Evolutionary conservation across 2,797 vertebrate genomes (phyloP), one percentile per base, ranked within the genome.

Genomic region (Glossophaga mutica): DNA sequence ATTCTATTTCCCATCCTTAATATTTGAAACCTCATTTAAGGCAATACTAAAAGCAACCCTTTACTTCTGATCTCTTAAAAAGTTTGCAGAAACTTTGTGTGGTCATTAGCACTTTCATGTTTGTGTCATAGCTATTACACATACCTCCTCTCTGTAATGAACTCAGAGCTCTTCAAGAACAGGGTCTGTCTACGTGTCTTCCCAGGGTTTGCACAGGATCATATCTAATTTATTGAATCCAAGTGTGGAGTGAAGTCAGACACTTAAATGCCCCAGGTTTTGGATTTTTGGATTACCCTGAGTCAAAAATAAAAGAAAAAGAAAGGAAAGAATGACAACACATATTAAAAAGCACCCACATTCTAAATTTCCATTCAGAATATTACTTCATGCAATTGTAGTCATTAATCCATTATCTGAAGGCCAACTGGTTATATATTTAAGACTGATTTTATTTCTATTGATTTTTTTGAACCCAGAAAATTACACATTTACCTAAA

Each of bases 401-500:
- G 37, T n/a, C 44, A 39, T 77, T 76, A 93, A 71, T 79, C 12
- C 4, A 70, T 74, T 95, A 39, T 32, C 18, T 92, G 37, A 87
- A 78, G 42, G 46, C 29, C 2, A 48, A 16, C 50, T 39, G 5
- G 24, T 1, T 65, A 26, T 59, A 6, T 9, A 57, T 77, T 68
- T 90, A 91, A 79, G 39, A 83, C 1, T 2, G 48, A 19, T 83
- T 95, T 94, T 90, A 68, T 87, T 74, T 55, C 77, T 73, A 62
- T 57, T 92, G 50, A n/a, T 70, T 82, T 78, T 83, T 79, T 34
- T 87, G 39, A 39, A 46, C 26, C 5, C 14, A 19, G 15, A 59
- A 76, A 87, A 90, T 34, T 92, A 90, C 90, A 34, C 16, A 68
- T 85, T 84, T 84, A 82, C 59, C 46, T 85, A 92, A 94, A 94